Conservation (phyloP, 2,113 vertebrate species). For the Sorex araneus region DNA sequence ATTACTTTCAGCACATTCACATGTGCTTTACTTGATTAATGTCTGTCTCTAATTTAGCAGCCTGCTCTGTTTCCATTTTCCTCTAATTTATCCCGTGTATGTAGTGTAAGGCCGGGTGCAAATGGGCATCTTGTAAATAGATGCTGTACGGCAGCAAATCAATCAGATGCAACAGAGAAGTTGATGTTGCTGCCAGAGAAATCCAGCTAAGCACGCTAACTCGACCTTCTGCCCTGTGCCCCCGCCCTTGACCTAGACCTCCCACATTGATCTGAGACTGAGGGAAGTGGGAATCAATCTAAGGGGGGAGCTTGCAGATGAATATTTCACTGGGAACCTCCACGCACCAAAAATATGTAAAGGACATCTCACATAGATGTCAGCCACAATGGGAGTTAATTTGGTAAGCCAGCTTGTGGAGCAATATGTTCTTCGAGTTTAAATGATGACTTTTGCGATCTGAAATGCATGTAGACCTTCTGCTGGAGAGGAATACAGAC, state of each 20-base stretch:
- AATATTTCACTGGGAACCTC: conserved; percentile 52
- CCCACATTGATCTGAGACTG: not conserved
- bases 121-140: not conserved
- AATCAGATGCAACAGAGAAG: not conserved
- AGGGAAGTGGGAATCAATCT: conserved; percentile 46
- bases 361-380: conserved; percentile 64
- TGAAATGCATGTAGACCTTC: conserved; percentile 49
- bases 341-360: conserved; percentile 63
- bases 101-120: not conserved
- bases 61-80: not conserved
- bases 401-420: conserved; percentile 61
- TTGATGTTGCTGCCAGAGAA: not conserved
- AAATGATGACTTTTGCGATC: conserved; percentile 63
- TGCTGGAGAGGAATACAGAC: conserved; percentile 46
- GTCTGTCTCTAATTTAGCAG: not conserved
- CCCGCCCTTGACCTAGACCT: not conserved
- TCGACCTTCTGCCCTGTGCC: not conserved
- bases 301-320: conserved; percentile 42
- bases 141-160: conserved; percentile 4
- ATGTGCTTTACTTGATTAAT: not conserved
- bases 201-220: not conserved
- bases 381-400: conserved; percentile 45
- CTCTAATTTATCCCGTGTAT: not conserved
- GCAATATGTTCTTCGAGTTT: conserved; percentile 55
- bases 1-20: not conserved